These are phyloP conservation scores for Xanthostigma xanthostigma DNA, from an alignment of 2,888 invertebrate genomes.

Conservation along the genomic window DNA sequence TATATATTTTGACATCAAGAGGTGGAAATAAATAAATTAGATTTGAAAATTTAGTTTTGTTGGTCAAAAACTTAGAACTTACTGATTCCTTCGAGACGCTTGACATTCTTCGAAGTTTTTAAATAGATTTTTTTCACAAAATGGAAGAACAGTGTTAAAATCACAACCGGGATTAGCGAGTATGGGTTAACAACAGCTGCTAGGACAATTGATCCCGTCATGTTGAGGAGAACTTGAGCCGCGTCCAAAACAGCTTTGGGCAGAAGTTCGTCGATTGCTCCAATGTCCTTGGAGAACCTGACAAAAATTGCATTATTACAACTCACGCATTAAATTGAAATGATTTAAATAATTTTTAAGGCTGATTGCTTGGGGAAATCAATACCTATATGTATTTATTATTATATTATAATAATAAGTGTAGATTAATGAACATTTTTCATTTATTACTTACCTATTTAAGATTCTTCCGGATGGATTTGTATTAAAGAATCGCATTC, in stretches of 20 bases:
- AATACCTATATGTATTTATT: too few species aligned
- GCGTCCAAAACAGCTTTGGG: slow-evolving; percentile 51
- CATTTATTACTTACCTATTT: slow-evolving; percentile 24
- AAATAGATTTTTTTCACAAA: slow-evolving; percentile 48
- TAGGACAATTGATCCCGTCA: slow-evolving; percentile 36
- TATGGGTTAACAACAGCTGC: slow-evolving; percentile 37
- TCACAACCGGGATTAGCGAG: slow-evolving; percentile 28
- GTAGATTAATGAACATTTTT: background rate
- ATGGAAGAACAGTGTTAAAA: slow-evolving; percentile 45
- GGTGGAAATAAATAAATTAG: too few species aligned
- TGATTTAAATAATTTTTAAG: background rate
- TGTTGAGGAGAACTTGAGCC: slow-evolving; percentile 35
- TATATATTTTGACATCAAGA: too few species aligned
- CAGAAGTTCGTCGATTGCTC: slow-evolving; percentile 58
- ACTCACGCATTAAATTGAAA: slow-evolving; percentile 24
- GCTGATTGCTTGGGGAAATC: background rate
- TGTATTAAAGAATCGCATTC: slow-evolving; percentile 64
- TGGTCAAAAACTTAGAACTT: slow-evolving; percentile 21
- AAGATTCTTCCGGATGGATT: slow-evolving; percentile 71
- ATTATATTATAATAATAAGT: background rate
- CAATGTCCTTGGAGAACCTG: slow-evolving; percentile 71
- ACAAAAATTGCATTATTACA: slow-evolving; percentile 41
- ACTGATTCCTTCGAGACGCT: slow-evolving; percentile 50
- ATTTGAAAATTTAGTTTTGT: too few species aligned
- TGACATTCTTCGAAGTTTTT: slow-evolving; percentile 53